phyloP scores from a whole-genome alignment of 2,113 vertebrate species.

The Callipepla squamata region DNA sequence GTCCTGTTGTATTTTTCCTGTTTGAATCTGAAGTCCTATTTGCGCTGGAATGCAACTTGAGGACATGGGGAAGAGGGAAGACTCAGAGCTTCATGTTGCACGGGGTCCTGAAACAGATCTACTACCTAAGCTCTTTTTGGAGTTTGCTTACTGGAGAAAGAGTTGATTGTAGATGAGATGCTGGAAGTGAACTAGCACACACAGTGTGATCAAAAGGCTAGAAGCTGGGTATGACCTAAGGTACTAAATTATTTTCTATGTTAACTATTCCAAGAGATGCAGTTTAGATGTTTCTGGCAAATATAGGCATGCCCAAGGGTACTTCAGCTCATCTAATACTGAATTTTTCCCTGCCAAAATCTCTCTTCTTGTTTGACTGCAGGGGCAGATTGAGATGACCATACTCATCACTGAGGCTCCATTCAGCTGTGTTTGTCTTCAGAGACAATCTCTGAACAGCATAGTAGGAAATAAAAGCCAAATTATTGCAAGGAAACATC shows the following conservation, averaged over 20 bases:
- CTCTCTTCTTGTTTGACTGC: not conserved
- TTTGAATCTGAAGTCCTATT: not conserved
- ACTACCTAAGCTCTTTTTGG: not conserved
- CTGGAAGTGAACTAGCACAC: not conserved
- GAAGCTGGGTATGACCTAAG: not conserved
- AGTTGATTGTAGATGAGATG: not conserved
- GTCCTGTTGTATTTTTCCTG: not conserved
- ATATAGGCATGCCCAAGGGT: not conserved
- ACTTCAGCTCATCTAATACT: not conserved
- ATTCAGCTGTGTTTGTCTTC: not conserved
- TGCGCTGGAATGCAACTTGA: not conserved
- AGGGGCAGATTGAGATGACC: not conserved
- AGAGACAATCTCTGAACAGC: not conserved
- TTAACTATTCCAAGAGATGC: not conserved
- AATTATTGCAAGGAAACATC: not conserved
- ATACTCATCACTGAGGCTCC: not conserved
- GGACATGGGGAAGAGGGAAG: not conserved
- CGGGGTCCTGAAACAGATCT: not conserved
- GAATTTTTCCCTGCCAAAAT: not conserved
- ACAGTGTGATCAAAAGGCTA: not conserved
- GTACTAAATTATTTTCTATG: not conserved
- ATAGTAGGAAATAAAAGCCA: not conserved
- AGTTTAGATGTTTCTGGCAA: not conserved
- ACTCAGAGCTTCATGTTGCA: not conserved
- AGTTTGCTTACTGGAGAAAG: not conserved